Evolutionary conservation across 2,888 invertebrate species (phyloP), one percentile per base, ranked within the genome.

Genomic region (Drosophila setosimentum): DNA sequence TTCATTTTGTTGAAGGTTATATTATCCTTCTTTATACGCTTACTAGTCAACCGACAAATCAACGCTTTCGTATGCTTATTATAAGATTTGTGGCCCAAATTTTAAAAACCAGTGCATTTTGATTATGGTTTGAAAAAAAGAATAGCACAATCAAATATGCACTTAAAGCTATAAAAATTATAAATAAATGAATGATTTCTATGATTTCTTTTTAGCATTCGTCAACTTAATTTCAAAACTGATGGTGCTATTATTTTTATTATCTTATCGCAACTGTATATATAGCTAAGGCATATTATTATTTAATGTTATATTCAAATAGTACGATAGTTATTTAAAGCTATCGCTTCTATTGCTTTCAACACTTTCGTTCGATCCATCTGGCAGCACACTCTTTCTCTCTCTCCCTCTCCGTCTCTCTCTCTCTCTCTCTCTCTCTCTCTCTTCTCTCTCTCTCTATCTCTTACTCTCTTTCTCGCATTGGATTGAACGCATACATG

Each of bases 401-500:
- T 53, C 53, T 5, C 32, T n/a, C n/a, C n/a, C 50, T 30, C 30
- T 7, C 54, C 27, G 11, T 8, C 42, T 21, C 45, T 33, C 51
- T 35, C 21, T 21, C 8, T 8, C 30, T 4, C 18, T 51, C 30
- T 30, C 29, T 29, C 13, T 30, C 50, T 32, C 32, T 10, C 55
- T 30, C 32, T 35, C 53, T 30, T 8, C 30, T 4, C 18, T 51
- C 30, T 30, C 29, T 29, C 13, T 30, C 50, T 32, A 21, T 10
- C 55, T 30, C 32, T 35, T 33, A 1, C 33, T 29, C 49, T 13
- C 8, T 37, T 18, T 35, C 35, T 49, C 55, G 27, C 57, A 33
- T 4, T 50, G 55, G 16, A 33, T 35, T 54, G 51, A 51, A 51
- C n/a, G 32, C 30, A 51, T 51, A 51, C 30, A 51, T 51, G 30